A percentile compares a stretch with the other conserved stretches of the same genome.
phyloP scores from a whole-genome alignment of 2,888 invertebrate genomes.

The Mythimna ferrago region DNA sequence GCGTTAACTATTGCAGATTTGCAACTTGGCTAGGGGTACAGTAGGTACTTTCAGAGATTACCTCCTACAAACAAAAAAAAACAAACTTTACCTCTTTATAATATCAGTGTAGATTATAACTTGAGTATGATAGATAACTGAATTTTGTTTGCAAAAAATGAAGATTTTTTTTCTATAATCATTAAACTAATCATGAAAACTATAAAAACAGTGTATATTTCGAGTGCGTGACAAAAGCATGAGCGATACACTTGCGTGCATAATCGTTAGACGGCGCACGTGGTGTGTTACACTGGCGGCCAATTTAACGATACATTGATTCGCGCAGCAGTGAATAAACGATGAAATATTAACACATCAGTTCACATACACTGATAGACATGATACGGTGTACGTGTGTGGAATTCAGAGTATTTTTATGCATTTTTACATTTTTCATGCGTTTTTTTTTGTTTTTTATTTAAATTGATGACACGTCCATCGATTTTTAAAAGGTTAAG shows the following conservation, averaged over 20 bases:
- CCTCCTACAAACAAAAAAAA: too few species aligned
- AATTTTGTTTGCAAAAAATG: too few species aligned
- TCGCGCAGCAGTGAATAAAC: conserved; percentile 61
- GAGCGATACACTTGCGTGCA: conserved; percentile 63
- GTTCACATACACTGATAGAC: conserved; percentile 49
- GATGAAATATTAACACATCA: conserved; percentile 59
- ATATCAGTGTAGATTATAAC: too few species aligned
- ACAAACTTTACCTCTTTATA: too few species aligned
- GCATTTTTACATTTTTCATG: conserved; percentile 5
- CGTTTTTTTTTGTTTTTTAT: conserved; percentile 23
- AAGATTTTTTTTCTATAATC: conserved; percentile 11
- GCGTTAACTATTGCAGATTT: too few species aligned
- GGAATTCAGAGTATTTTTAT: conserved; percentile 11
- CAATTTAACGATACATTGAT: conserved; percentile 71
- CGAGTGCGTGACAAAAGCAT: conserved; percentile 58
- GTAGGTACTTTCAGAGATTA: too few species aligned
- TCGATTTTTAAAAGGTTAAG: background rate
- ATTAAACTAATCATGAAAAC: conserved; percentile 38
- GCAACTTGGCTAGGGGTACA: too few species aligned
- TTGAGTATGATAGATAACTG: too few species aligned
- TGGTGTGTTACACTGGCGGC: conserved; percentile 63
- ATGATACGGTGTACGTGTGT: conserved; percentile 40
- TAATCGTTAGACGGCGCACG: conserved; percentile 65
- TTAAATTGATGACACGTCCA: background rate
- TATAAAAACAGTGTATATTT: conserved; percentile 38